phyloP scores from a whole-genome alignment of 1,140 invertebrate species.

The Neotoxoptera formosana region DNA sequence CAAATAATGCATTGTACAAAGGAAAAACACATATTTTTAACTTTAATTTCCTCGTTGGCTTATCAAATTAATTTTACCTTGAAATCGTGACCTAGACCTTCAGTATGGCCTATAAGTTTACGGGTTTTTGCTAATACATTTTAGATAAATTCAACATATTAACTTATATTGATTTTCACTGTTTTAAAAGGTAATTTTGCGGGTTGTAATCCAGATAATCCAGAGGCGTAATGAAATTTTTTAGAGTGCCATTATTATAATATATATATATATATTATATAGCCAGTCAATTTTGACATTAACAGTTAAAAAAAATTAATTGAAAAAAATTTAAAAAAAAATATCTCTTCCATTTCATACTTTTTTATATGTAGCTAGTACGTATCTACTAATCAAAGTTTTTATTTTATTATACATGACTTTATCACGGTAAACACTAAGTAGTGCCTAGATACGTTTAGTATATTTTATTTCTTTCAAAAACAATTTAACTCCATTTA shows the following conservation, averaged over 20 bases:
- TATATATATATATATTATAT: not conserved
- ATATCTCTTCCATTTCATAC: not conserved
- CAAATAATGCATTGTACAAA: not conserved
- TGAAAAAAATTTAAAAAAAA: not conserved
- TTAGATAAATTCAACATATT: not conserved
- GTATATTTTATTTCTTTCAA: not conserved
- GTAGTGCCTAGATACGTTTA: not conserved
- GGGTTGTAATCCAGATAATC: not conserved
- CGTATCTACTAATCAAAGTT: not conserved
- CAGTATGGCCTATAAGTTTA: not conserved
- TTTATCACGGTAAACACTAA: not conserved
- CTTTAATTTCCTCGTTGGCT: not conserved
- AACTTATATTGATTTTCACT: not conserved
- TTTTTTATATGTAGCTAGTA: not conserved
- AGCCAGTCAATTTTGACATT: too few species aligned
- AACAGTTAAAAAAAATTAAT: too few species aligned
- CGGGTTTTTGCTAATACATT: not conserved
- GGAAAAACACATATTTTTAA: not conserved
- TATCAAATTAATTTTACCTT: constrained; percentile 41
- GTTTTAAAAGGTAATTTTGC: not conserved
- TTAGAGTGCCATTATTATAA: not conserved
- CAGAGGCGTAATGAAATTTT: not conserved
- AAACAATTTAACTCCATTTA: not conserved
- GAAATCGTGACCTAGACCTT: constrained; percentile 48
- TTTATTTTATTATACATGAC: not conserved